These are phyloP conservation scores for Polymixis flavicincta DNA, from an alignment of 2,888 invertebrate species.

Conservation along the genomic window DNA sequence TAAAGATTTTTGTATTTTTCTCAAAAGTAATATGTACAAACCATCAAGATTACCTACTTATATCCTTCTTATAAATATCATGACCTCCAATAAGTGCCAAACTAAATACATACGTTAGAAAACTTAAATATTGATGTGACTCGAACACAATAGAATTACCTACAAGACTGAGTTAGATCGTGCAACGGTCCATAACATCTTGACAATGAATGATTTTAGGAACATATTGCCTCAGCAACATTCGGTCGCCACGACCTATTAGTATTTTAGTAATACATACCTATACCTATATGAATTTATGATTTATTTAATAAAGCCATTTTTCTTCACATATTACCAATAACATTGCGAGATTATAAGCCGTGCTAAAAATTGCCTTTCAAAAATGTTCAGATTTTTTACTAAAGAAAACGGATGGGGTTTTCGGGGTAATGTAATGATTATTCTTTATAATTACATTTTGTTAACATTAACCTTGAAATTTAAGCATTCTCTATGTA, in stretches of 20 bases:
- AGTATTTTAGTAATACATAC: neutral
- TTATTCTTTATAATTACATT: no score
- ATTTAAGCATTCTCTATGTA: no score
- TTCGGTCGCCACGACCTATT: neutral
- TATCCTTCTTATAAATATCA: conserved; percentile 1
- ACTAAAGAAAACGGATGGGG: no score
- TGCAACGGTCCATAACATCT: conserved; percentile 19
- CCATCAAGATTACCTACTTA: neutral
- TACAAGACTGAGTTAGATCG: conserved; percentile 15
- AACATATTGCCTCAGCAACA: neutral
- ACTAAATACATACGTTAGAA: neutral
- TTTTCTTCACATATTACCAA: neutral
- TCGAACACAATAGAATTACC: conserved; percentile 38
- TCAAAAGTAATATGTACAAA: neutral
- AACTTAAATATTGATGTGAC: conserved; percentile 6
- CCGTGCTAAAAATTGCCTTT: neutral
- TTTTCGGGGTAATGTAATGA: no score
- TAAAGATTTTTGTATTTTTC: neutral
- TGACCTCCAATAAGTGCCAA: neutral
- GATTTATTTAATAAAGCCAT: neutral
- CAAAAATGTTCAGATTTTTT: neutral
- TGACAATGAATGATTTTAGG: conserved; percentile 6
- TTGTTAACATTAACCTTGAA: no score
- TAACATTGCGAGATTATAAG: neutral
- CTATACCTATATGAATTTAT: no score